These are phyloP conservation scores for Artibeus lituratus DNA, from an alignment of 2,797 vertebrate genomes.

Conservation along the genomic window DNA sequence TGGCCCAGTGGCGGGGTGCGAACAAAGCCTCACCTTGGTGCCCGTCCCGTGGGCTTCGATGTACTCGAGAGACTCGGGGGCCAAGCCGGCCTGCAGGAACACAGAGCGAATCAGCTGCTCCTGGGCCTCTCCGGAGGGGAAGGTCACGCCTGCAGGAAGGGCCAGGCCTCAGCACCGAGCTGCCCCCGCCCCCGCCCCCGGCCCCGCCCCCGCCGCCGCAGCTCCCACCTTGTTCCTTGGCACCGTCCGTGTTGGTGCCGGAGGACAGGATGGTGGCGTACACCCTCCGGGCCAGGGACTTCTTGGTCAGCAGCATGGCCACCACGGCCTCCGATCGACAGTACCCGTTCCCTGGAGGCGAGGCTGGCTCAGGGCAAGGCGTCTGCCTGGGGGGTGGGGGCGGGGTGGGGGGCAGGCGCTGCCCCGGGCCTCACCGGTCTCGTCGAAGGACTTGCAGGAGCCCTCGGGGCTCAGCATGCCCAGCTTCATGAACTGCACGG, in stretches of 20 bases:
- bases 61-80: conserved; percentile 91
- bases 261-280: conserved; percentile 94
- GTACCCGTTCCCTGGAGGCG: conserved; percentile 90
- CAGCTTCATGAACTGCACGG: conserved; percentile 97
- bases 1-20: accelerated
- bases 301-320: conserved; percentile 89
- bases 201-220: accelerated
- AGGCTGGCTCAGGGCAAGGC: neutral
- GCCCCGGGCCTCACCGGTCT: conserved; percentile 83
- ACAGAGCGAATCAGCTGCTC: conserved; percentile 86
- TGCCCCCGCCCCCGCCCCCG: accelerated
- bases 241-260: conserved; percentile 95
- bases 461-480: conserved; percentile 95
- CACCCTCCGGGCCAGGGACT: conserved; percentile 89
- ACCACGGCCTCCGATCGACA: conserved; percentile 95
- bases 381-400: neutral
- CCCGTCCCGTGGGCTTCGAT: conserved; percentile 97
- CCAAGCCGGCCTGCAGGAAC: conserved; percentile 84
- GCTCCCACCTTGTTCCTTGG: conserved; percentile 94
- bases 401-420: neutral
- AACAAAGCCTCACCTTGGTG: conserved; percentile 88
- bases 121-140: conserved; percentile 94
- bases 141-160: conserved; percentile 90
- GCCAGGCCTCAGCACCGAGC: neutral
- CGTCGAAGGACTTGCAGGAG: conserved; percentile 93